phyloP scores from a whole-genome alignment of 2,113 vertebrate species.

The Limnothrissa miodon region DNA sequence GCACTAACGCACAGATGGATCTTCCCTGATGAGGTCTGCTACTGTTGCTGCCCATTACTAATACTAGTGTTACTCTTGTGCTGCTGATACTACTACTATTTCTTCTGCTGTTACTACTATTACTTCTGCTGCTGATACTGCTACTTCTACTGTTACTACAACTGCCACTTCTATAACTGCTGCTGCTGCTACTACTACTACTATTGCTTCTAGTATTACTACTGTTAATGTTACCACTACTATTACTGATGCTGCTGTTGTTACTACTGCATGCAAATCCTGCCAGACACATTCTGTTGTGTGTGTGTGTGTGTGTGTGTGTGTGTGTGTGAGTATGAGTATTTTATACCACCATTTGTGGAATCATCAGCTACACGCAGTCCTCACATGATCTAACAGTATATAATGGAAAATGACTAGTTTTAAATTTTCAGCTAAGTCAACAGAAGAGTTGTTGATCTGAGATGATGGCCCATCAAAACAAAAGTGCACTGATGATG shows the following conservation, averaged over 20 bases:
- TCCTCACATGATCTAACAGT: neutral
- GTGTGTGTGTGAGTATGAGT: neutral
- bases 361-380: neutral
- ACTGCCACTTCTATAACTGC: too few relatives aligned
- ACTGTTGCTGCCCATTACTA: neutral
- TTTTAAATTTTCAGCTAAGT: neutral
- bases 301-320: too few relatives aligned
- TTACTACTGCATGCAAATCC: neutral
- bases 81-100: neutral
- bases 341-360: too few relatives aligned
- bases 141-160: too few relatives aligned
- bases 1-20: constrained; percentile 34
- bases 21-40: neutral
- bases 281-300: too few relatives aligned
- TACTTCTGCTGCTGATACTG: too few relatives aligned
- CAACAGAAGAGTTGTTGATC: neutral
- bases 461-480: neutral
- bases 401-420: neutral
- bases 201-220: neutral
- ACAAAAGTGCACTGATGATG: neutral
- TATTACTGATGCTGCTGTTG: neutral
- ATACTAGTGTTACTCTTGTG: neutral
- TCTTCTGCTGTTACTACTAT: too few relatives aligned
- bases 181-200: neutral
- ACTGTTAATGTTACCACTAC: too few relatives aligned